Conservation (phyloP, 2,113 vertebrate genomes). For the Limnothrissa miodon region DNA sequence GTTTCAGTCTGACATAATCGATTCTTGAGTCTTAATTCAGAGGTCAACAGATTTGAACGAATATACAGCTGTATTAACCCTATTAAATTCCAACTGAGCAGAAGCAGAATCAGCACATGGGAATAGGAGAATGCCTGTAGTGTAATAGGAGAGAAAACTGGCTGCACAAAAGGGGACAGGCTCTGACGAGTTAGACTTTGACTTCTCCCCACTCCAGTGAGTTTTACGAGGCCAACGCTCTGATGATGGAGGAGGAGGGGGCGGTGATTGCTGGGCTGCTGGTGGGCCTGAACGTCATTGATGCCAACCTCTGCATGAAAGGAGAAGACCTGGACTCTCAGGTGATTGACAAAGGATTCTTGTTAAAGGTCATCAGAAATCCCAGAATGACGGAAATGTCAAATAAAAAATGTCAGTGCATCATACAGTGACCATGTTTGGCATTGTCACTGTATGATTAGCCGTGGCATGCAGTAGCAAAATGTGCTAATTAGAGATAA, state of each 20-base stretch:
- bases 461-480: background rate
- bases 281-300: slow-evolving; percentile 95
- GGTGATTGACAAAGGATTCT: slow-evolving; percentile 66
- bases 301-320: slow-evolving; percentile 99
- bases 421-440: background rate
- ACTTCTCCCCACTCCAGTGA: slow-evolving; percentile 71
- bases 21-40: too few relatives aligned
- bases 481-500: too few relatives aligned
- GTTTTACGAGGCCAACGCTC: slow-evolving; percentile 92
- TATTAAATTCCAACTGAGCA: too few relatives aligned
- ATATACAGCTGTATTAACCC: too few relatives aligned
- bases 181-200: background rate
- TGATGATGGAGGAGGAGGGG: slow-evolving; percentile 99
- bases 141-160: background rate
- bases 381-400: background rate
- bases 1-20: too few relatives aligned
- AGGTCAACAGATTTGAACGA: too few relatives aligned
- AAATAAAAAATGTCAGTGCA: background rate
- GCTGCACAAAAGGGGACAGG: background rate
- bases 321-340: slow-evolving; percentile 98
- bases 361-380: background rate
- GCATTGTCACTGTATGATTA: background rate
- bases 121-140: background rate
- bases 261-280: slow-evolving; percentile 95
- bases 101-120: background rate